Evolutionary conservation across 1,140 invertebrate genomes (phyloP).

Genomic region (Hesperophylax magnus): DNA sequence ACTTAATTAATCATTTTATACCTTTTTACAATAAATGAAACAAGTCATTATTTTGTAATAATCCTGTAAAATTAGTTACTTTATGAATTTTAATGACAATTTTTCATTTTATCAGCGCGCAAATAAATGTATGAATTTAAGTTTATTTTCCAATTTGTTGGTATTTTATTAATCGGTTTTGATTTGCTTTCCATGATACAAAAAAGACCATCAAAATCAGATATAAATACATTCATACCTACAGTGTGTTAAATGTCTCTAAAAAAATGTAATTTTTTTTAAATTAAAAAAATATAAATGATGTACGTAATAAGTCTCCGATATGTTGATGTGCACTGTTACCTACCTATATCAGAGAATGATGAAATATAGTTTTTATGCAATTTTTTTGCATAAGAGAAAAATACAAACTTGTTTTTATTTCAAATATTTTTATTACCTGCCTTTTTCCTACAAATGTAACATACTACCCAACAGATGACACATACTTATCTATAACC

Average conservation of each 20-base stretch:
- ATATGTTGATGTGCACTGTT: conserved; percentile 58
- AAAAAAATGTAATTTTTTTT: conserved; percentile 7
- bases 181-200: neutral
- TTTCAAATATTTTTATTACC: neutral
- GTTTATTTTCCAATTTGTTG: neutral
- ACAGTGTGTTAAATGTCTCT: conserved; percentile 4
- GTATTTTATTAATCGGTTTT: neutral
- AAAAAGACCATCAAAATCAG: conserved; percentile 34
- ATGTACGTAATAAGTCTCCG: conserved; percentile 56
- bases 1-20: conserved; percentile 50
- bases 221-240: neutral
- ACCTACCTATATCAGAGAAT: conserved; percentile 56
- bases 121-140: conserved; percentile 14
- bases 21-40: conserved; percentile 53
- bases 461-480: too few species aligned
- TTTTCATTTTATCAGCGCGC: conserved; percentile 26
- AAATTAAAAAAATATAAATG: conserved; percentile 34
- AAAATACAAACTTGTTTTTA: conserved; percentile 38
- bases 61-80: conserved; percentile 39
- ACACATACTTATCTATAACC: too few species aligned
- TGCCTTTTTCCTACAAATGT: too few species aligned
- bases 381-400: conserved; percentile 58
- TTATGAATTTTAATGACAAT: too few species aligned
- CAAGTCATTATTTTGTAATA: conserved; percentile 45
- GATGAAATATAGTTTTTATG: conserved; percentile 59